Conservation (phyloP, 2,113 vertebrate genomes). For the Orthonyx spaldingii region DNA sequence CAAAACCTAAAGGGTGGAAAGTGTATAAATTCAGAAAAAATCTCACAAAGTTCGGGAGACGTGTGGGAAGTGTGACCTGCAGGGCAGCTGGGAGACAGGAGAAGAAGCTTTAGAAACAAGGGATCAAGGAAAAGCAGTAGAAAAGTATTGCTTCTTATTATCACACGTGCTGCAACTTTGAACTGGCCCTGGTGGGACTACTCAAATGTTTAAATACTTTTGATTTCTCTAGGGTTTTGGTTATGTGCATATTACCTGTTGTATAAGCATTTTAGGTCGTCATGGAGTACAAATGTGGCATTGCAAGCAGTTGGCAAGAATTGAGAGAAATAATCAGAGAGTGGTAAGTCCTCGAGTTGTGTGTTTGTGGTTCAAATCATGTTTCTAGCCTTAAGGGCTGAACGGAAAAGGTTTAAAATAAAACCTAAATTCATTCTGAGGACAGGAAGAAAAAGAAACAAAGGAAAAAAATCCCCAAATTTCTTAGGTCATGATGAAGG, state of each 20-base stretch:
- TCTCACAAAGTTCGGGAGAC: neutral
- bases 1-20: neutral
- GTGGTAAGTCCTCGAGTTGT: neutral
- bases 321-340: neutral
- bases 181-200: neutral
- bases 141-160: neutral
- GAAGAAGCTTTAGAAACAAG: neutral
- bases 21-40: neutral
- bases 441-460: conserved; percentile 49
- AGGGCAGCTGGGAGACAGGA: neutral
- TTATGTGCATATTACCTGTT: neutral
- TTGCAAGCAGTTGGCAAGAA: neutral
- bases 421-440: neutral
- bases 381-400: neutral
- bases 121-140: neutral
- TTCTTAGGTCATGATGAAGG: neutral
- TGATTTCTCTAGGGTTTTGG: neutral
- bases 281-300: rapidly evolving
- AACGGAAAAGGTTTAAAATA: conserved; percentile 11
- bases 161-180: neutral
- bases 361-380: neutral
- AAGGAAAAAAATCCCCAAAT: neutral
- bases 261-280: neutral
- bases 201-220: neutral
- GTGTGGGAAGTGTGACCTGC: neutral